phyloP scores from a whole-genome alignment of 1,140 invertebrate genomes.

The Whitmania pigra region DNA sequence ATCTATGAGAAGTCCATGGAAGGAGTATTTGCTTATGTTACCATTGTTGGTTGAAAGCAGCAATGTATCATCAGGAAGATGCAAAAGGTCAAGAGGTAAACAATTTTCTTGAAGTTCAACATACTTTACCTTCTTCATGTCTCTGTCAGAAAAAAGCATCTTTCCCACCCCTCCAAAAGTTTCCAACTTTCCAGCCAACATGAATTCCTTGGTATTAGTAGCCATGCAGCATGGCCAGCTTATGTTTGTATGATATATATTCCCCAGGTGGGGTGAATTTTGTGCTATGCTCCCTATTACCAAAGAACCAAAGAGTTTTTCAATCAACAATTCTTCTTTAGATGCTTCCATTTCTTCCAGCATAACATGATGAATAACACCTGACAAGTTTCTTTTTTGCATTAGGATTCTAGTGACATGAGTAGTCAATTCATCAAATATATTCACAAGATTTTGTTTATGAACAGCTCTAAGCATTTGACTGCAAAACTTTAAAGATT shows the following conservation, averaged over 20 bases:
- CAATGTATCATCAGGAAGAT: neutral
- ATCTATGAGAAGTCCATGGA: neutral
- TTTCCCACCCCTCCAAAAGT: constrained; percentile 7
- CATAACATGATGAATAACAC: constrained; percentile 3
- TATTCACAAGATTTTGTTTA: neutral
- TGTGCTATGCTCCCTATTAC: neutral
- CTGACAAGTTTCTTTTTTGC: neutral
- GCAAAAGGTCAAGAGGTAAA: neutral
- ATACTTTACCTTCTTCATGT: neutral
- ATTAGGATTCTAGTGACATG: neutral
- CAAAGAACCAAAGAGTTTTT: constrained; percentile 9
- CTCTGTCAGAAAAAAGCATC: neutral
- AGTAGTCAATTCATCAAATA: constrained; percentile 1
- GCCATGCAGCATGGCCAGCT: constrained; percentile 1
- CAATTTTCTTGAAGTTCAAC: neutral
- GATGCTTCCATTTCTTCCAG: neutral
- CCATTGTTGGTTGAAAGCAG: constrained; percentile 6
- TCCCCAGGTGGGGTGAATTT: neutral
- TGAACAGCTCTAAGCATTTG: neutral
- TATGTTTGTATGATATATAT: neutral
- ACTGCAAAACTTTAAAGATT: neutral
- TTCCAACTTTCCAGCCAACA: neutral
- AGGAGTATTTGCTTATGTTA: neutral
- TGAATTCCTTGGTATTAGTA: neutral
- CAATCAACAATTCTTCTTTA: neutral